These are phyloP conservation scores for Vidua chalybeata DNA, from an alignment of 2,113 vertebrate genomes.

Conservation along the genomic window DNA sequence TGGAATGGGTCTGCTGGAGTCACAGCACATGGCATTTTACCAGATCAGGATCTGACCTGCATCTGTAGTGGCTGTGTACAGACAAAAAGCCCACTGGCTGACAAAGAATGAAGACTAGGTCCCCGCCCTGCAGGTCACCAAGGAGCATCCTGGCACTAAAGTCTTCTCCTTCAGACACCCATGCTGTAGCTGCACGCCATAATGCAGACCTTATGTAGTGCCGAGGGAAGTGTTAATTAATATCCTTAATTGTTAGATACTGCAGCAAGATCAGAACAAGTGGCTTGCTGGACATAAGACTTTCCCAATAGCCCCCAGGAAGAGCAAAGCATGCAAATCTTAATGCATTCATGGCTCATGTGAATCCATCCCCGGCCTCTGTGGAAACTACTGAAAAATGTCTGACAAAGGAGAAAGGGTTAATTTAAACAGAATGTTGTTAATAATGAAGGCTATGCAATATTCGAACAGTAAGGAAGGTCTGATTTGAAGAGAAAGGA, in stretches of 20 bases:
- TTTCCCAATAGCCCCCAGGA: background rate
- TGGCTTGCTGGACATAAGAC: background rate
- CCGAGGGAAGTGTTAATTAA: constrained; percentile 10
- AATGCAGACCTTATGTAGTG: constrained; percentile 18
- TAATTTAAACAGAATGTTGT: background rate
- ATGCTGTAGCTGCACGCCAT: background rate
- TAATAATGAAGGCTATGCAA: background rate
- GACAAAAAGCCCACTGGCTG: background rate
- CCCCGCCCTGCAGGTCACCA: background rate
- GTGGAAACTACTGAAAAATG: background rate
- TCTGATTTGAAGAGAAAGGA: background rate
- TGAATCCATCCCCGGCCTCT: background rate
- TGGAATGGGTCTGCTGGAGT: background rate
- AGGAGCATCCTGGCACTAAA: background rate
- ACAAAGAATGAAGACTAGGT: background rate
- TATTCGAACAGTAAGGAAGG: background rate
- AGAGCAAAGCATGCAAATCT: background rate
- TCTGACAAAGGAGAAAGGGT: background rate
- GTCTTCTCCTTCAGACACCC: background rate
- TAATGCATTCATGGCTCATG: background rate
- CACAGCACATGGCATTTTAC: background rate
- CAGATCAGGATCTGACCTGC: background rate
- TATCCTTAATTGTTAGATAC: background rate
- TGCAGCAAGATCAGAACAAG: background rate
- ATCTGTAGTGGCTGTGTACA: background rate